Conservation (phyloP, 2,113 vertebrate genomes). For the Steatornis caripensis region DNA sequence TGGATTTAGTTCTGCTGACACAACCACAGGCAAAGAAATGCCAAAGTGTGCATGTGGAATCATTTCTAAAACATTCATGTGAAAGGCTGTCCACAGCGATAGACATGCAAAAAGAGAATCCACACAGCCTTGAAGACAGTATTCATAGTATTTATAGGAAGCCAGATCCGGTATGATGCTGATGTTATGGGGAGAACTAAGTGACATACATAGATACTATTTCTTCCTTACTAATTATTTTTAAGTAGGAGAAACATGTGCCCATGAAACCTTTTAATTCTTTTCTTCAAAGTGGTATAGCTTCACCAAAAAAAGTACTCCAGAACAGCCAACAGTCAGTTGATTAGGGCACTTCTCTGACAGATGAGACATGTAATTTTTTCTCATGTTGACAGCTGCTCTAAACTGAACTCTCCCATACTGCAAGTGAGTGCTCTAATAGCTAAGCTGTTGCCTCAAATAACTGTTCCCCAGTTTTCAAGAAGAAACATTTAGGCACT, state of each 20-base stretch:
- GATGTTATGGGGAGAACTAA: neutral
- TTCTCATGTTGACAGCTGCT: neutral
- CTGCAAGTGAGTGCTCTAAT: neutral
- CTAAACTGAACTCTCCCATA: neutral
- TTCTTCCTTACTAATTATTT: neutral
- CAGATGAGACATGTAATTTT: neutral
- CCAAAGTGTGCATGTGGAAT: neutral
- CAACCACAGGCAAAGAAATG: neutral
- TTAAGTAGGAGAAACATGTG: neutral
- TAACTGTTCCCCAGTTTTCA: neutral
- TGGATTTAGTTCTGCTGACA: neutral
- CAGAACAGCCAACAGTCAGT: neutral
- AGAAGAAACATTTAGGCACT: neutral
- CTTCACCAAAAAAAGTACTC: neutral
- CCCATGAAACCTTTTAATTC: neutral
- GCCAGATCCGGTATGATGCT: neutral
- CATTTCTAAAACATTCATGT: neutral
- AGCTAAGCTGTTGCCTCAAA: neutral
- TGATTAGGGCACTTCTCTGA: neutral
- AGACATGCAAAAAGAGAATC: neutral
- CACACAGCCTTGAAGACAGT: neutral
- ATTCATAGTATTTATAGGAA: neutral
- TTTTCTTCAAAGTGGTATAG: neutral
- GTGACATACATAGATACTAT: fast-evolving
- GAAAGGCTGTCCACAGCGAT: neutral